Conservation (phyloP, 64 coral and sea anemone species). For the Actinia tenebrosa region DNA sequence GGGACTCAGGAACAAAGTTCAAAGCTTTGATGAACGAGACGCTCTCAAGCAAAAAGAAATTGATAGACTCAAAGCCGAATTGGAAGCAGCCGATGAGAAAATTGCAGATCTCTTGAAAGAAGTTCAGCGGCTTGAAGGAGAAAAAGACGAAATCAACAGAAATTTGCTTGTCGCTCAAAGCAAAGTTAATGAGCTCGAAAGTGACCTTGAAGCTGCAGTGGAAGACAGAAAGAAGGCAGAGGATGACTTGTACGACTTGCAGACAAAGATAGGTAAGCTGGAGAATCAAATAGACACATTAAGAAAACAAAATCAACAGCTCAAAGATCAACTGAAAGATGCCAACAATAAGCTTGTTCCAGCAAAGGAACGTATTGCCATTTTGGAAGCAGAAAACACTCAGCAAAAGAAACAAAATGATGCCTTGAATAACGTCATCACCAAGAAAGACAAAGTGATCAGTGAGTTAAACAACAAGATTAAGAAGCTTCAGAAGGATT, state of each 20-base stretch:
- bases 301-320: slow-evolving; percentile 76
- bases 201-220: slow-evolving; percentile 61
- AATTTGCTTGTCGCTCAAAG: slow-evolving; percentile 58
- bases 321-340: slow-evolving; percentile 79
- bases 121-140: slow-evolving; percentile 68
- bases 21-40: slow-evolving; percentile 64
- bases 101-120: slow-evolving; percentile 51
- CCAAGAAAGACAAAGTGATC: slow-evolving; percentile 86
- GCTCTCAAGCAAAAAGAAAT: slow-evolving; percentile 64
- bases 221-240: slow-evolving; percentile 76
- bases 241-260: slow-evolving; percentile 68
- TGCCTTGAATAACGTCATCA: slow-evolving; percentile 55
- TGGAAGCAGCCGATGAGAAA: slow-evolving; percentile 67
- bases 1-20: slow-evolving; percentile 51
- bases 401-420: slow-evolving; percentile 74
- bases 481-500: slow-evolving; percentile 73
- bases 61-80: slow-evolving; percentile 77
- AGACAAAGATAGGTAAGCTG: slow-evolving; percentile 71
- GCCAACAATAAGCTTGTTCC: slow-evolving; percentile 75
- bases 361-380: slow-evolving; percentile 65
- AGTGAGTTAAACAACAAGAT: slow-evolving; percentile 71
- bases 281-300: slow-evolving; percentile 77
- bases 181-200: slow-evolving; percentile 74
- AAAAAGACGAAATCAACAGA: slow-evolving; percentile 75
- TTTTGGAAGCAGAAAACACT: slow-evolving; percentile 48